Evolutionary conservation across 1,140 invertebrate species (phyloP).

Genomic region (Andrena cerasifolii): DNA sequence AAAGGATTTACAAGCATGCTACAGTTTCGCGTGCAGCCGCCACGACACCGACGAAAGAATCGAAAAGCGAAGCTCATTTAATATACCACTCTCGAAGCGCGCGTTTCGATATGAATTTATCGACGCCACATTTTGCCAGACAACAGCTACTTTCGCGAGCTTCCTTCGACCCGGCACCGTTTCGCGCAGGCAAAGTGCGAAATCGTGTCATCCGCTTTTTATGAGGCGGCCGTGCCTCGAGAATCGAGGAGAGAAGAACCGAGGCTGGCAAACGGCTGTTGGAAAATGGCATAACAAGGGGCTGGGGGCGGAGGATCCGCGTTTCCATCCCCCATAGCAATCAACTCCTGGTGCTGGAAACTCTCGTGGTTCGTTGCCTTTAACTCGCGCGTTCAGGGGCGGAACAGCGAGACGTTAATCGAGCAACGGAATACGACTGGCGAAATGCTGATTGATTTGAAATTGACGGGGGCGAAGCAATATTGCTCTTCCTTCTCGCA

Average conservation of each 20-base stretch:
- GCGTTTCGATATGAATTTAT: constrained; percentile 44
- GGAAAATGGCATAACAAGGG: constrained; percentile 6
- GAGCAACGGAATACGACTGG: constrained; percentile 10
- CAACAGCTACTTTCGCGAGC: constrained; percentile 26
- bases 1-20: too few relatives aligned
- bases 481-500: too few relatives aligned
- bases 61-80: background rate
- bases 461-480: too few relatives aligned
- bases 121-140: constrained; percentile 37
- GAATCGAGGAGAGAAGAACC: constrained; percentile 42
- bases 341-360: background rate
- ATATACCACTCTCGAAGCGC: background rate
- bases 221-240: constrained; percentile 44
- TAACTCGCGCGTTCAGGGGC: constrained; percentile 8
- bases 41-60: background rate
- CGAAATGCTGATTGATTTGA: too few relatives aligned
- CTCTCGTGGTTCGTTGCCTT: constrained; percentile 39
- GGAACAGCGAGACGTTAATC: constrained; percentile 43
- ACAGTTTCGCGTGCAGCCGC: too few relatives aligned
- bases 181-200: constrained; percentile 63
- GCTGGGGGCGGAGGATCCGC: background rate
- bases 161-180: constrained; percentile 2
- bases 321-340: background rate
- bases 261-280: constrained; percentile 13
- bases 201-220: constrained; percentile 65